Evolutionary conservation across 2,888 invertebrate species (phyloP), one percentile per base, ranked within the genome.

Genomic region (Catocala sponsa): DNA sequence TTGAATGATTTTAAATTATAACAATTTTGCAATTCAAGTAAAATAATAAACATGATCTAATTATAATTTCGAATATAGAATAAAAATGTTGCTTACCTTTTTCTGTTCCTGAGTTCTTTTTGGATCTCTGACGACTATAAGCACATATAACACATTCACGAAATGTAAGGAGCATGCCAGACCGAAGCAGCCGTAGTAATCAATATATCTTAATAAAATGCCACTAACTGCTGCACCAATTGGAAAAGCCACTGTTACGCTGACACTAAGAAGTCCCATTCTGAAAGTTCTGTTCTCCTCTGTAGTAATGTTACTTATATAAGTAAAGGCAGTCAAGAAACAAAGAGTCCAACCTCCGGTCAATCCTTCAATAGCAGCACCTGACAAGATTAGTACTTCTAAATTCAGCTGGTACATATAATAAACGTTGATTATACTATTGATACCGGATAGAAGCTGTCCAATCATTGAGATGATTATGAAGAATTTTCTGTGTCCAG

Each of bases 321-420:
- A 95, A 61, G 97, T 9, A 97, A 89, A n/a, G 96, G 48, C 48
- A 33, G 10, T 25, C n/a, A 48, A 6, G 25, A 11, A 33, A 9
- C 15, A 25, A 15, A 10, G 15, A n/a, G 11, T 6, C 48, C 48
- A 48, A 5, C 32, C 11, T 48, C 48, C 48, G 11, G 33, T 33
- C 4, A 47, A 2, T 13, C 13, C 47, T 10, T 12, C 13, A 13
- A 47, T 13, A 13, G 25, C 6, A 25, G 47, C 47, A 13, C 13
- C 47, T 2, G 13, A 25, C 15, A 47, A 25, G 13, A 47, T 11
- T 0, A 13, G 6, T 2, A 47, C 47, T 47, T 47, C 25, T 9
- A 48, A 25, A n/a, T 15, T 9, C 5, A 48, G 5, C 33, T 48
- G 11, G 6, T 48, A 33, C 10, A 48, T 25, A n/a, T 6, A 48